A percentile compares a stretch with the other conserved stretches of the same genome.
Conservation (phyloP, 2,888 invertebrate species). For the Clunio marinus region DNA sequence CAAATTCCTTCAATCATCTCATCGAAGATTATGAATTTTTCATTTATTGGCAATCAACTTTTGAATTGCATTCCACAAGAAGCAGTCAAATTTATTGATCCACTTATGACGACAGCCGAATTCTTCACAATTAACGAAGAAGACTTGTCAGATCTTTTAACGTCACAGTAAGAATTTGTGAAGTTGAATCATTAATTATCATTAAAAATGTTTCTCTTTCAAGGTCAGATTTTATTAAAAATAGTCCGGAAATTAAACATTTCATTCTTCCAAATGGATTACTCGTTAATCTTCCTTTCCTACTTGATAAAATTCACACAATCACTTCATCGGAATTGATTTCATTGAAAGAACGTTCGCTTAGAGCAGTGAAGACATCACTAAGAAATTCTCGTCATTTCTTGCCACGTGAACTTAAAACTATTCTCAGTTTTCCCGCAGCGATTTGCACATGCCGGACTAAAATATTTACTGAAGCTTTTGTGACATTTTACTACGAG, state of each 20-base stretch:
- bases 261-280: neutral
- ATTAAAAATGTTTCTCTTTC: neutral
- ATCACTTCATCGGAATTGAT: neutral
- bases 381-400: neutral
- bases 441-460: conserved; percentile 12
- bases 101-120: neutral
- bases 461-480: conserved; percentile 22
- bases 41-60: neutral
- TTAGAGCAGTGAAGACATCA: neutral
- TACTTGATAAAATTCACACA: neutral
- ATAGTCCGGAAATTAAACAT: conserved; percentile 16
- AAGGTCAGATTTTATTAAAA: conserved; percentile 16
- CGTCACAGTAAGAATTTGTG: neutral
- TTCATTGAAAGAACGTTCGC: conserved; percentile 3
- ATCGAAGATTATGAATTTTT: neutral
- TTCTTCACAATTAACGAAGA: conserved; percentile 19
- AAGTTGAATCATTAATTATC: neutral
- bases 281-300: conserved; percentile 1
- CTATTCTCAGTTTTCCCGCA: neutral
- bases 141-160: neutral
- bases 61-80: conserved; percentile 24
- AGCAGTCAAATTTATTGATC: neutral
- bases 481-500: conserved; percentile 9
- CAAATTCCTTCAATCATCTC: conserved; percentile 6
- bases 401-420: neutral